Conservation (phyloP, 2,797 vertebrate species). For the Periparus ater region DNA sequence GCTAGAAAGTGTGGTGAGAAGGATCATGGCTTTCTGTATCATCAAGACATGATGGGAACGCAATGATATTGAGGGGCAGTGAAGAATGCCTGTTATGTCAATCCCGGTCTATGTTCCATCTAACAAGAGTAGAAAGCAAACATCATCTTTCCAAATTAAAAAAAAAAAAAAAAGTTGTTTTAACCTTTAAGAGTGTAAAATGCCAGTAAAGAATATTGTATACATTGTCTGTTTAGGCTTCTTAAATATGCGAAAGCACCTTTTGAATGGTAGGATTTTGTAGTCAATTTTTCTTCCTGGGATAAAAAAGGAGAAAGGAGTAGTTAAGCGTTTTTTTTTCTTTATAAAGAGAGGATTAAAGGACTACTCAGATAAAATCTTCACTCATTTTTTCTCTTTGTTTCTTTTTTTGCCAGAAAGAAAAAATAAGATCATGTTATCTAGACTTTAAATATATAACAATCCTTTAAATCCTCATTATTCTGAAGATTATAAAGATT, state of each 20-base stretch:
- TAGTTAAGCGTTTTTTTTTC: background rate
- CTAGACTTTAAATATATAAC: conserved; percentile 38
- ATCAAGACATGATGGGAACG: background rate
- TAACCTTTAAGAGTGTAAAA: background rate
- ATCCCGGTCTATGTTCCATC: background rate
- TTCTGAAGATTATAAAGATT: conserved; percentile 51
- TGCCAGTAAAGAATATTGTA: background rate
- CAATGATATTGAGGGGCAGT: background rate
- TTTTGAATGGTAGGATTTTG: background rate
- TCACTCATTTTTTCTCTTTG: conserved; percentile 15
- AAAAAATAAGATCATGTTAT: background rate
- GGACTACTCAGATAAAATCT: background rate
- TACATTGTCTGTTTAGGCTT: background rate
- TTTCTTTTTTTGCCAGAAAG: background rate
- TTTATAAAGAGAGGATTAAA: conserved; percentile 17
- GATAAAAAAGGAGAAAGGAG: background rate
- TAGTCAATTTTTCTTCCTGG: background rate
- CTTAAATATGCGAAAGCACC: background rate
- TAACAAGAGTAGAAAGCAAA: background rate
- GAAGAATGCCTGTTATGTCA: background rate
- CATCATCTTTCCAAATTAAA: background rate
- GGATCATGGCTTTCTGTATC: background rate
- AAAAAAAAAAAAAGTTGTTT: background rate
- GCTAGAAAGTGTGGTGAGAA: background rate
- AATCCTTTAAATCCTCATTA: conserved; percentile 59